phyloP scores from a whole-genome alignment of 2,797 vertebrate genomes.

The Vireo griseus region DNA sequence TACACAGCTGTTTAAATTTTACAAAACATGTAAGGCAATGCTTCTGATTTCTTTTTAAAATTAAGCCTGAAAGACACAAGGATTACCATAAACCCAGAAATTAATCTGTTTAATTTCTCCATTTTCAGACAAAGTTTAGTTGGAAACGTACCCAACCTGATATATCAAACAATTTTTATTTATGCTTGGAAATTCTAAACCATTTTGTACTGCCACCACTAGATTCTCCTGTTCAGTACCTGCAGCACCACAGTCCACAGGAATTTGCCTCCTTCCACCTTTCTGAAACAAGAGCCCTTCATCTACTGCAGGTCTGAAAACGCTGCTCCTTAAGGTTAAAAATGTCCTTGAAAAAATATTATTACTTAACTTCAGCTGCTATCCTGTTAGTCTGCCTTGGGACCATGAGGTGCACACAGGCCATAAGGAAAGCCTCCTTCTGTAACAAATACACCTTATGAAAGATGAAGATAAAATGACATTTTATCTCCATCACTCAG shows the following conservation, averaged over 20 bases:
- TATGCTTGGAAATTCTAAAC: not conserved
- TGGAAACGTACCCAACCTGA: not conserved
- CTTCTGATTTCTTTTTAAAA: not conserved
- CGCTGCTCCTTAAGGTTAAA: not conserved
- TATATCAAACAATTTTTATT: not conserved
- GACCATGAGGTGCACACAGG: not conserved
- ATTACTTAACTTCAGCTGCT: not conserved
- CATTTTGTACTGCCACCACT: not conserved
- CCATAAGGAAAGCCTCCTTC: not conserved
- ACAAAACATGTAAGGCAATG: not conserved
- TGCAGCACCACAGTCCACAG: not conserved
- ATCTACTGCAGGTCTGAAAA: not conserved
- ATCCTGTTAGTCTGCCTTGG: not conserved
- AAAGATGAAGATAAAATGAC: not conserved
- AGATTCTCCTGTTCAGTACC: not conserved
- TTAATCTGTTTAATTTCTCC: rapidly evolving
- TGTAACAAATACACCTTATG: not conserved
- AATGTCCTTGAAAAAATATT: not conserved
- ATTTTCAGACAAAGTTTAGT: not conserved
- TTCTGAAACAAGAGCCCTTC: not conserved
- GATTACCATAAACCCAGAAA: not conserved
- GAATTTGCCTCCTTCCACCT: not conserved
- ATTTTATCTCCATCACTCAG: not conserved
- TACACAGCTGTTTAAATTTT: not conserved
- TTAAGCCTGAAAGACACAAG: not conserved